Evolutionary conservation across 2,888 invertebrate species (phyloP).

Genomic region (Deilephila porcellus): DNA sequence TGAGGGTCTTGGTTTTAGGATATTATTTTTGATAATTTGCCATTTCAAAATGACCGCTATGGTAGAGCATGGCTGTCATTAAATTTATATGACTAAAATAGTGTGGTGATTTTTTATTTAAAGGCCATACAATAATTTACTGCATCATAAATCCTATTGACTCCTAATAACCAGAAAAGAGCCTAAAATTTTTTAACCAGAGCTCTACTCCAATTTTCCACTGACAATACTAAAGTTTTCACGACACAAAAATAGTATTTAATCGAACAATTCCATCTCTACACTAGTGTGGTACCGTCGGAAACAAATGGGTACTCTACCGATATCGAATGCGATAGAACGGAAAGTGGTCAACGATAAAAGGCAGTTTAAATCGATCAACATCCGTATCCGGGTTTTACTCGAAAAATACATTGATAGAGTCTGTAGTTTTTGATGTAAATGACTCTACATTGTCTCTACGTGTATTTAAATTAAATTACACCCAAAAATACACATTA

Average conservation of each 20-base stretch:
- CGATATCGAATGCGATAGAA: not conserved
- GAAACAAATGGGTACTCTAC: slow-evolving; percentile 5
- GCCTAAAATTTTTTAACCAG: too few species aligned
- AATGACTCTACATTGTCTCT: not conserved
- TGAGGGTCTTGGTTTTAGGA: too few species aligned
- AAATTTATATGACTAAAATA: too few species aligned
- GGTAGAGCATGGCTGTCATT: too few species aligned
- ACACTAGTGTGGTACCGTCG: not conserved
- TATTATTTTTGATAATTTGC: too few species aligned
- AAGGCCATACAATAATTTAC: too few species aligned
- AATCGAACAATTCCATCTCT: not conserved
- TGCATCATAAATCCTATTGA: too few species aligned
- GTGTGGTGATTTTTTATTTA: too few species aligned
- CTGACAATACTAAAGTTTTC: not conserved
- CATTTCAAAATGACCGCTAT: too few species aligned
- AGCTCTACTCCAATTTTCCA: not conserved
- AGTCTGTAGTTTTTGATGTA: not conserved
- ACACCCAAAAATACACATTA: too few species aligned
- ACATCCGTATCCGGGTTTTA: slow-evolving; percentile 18
- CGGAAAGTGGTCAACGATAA: slow-evolving; percentile 27
- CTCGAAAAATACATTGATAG: not conserved
- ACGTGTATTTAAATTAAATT: not conserved
- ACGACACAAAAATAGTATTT: not conserved
- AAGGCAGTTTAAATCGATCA: slow-evolving; percentile 28
- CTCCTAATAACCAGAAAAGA: too few species aligned